Conservation (phyloP, 2,888 invertebrate genomes). For the Spisula subtruncata region DNA sequence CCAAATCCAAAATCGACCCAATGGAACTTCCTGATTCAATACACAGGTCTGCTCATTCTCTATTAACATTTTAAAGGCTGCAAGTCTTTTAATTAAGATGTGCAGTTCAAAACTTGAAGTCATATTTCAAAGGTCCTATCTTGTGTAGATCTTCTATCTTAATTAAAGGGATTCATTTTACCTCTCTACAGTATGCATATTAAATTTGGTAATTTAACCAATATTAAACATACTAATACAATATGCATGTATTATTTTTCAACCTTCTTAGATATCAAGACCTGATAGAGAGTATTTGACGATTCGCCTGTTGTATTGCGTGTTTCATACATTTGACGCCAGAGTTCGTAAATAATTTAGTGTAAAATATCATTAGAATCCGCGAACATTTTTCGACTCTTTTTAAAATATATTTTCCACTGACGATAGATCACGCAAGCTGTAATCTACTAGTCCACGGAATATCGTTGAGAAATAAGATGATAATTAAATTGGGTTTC, state of each 20-base stretch:
- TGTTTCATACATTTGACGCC: neutral
- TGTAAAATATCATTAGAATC: neutral
- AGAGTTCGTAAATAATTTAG: neutral
- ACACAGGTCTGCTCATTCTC: too few relatives aligned
- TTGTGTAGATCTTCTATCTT: too few relatives aligned
- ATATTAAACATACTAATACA: slow-evolving; percentile 9
- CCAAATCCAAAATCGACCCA: too few relatives aligned
- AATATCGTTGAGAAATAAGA: too few relatives aligned
- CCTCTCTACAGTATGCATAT: neutral
- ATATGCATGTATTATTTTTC: neutral
- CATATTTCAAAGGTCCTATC: too few relatives aligned
- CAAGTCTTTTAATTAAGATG: too few relatives aligned
- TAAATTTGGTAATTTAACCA: slow-evolving; percentile 2
- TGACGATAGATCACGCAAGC: neutral
- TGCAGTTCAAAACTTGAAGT: too few relatives aligned
- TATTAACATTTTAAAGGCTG: too few relatives aligned
- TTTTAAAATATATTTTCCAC: neutral
- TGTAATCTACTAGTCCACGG: neutral
- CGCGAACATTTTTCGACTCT: neutral
- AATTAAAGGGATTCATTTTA: too few relatives aligned
- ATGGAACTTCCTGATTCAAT: too few relatives aligned
- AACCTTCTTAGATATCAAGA: neutral
- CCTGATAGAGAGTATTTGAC: neutral
- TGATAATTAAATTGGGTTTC: too few relatives aligned
- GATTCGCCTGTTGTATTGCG: too few relatives aligned